Percentiles rank a stretch among this genome's conserved stretches.
These are phyloP conservation scores for Cyclopterus lumpus DNA, from an alignment of 2,797 vertebrate genomes.

Conservation along the genomic window DNA sequence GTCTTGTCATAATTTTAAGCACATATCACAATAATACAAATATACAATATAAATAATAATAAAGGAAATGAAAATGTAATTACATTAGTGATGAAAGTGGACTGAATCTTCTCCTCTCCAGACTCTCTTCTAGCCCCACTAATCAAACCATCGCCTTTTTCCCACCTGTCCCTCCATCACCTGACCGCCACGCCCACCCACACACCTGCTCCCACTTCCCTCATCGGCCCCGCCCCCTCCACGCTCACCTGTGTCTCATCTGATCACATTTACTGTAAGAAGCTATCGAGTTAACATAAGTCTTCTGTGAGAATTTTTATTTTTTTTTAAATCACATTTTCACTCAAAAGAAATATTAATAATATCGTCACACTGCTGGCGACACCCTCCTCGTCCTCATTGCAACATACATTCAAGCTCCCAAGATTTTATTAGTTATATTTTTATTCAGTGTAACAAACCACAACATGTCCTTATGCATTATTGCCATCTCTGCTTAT, in stretches of 20 bases:
- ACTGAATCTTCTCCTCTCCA: background rate
- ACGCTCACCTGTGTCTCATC: background rate
- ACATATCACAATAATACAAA: no score
- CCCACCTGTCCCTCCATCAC: background rate
- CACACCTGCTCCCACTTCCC: background rate
- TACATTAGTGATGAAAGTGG: background rate
- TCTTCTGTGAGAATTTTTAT: no score
- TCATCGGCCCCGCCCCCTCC: background rate
- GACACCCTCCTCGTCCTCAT: no score
- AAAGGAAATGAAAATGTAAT: no score
- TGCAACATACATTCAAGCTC: background rate
- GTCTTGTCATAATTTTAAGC: background rate
- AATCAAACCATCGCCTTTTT: background rate
- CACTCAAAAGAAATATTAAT: no score
- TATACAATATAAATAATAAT: no score
- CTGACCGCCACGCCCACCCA: background rate
- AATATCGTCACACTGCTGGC: no score
- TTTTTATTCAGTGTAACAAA: conserved; percentile 32
- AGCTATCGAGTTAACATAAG: no score
- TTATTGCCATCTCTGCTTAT: background rate
- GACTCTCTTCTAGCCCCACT: background rate
- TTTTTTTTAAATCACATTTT: no score
- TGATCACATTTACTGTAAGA: no score
- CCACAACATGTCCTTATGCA: background rate
- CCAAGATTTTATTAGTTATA: background rate